Evolutionary conservation across 2,113 vertebrate species (phyloP).

Genomic region (Percopsis transmontana): DNA sequence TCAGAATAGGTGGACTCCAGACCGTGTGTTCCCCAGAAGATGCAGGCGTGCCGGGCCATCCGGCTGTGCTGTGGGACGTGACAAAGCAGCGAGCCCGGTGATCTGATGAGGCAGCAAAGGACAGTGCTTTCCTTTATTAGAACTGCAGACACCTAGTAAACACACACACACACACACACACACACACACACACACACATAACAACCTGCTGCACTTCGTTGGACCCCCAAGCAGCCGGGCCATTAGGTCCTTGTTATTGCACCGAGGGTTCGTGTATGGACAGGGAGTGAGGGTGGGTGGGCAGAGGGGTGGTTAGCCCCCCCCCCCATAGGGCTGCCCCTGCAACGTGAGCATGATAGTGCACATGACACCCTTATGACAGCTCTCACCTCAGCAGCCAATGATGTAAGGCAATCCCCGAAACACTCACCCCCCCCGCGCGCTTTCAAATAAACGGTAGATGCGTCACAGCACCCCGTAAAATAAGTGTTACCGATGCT

Average conservation of each 20-base stretch:
- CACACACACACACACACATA: conserved; percentile 30
- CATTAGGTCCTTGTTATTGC: conserved; percentile 53
- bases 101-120: conserved; percentile 72
- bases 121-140: conserved; percentile 77
- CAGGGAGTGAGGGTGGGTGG: conserved; percentile 34
- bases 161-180: conserved; percentile 46
- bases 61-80: conserved; percentile 41
- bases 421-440: conserved; percentile 37
- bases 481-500: not conserved
- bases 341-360: conserved; percentile 73
- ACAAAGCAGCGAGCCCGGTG: conserved; percentile 65
- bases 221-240: conserved; percentile 51
- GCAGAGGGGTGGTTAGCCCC: conserved; percentile 10
- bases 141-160: conserved; percentile 77
- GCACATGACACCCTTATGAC: conserved; percentile 70
- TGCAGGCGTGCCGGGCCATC: conserved; percentile 58
- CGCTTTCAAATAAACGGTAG: too few species aligned
- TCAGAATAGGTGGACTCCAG: not conserved
- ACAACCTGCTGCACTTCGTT: conserved; percentile 58
- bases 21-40: conserved; percentile 37
- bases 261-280: conserved; percentile 66
- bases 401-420: conserved; percentile 65
- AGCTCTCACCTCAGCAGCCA: conserved; percentile 65
- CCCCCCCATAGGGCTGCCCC: conserved; percentile 71
- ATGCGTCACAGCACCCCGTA: not conserved